A percentile compares a stretch with the other conserved stretches of the same genome.
phyloP scores from a whole-genome alignment of 2,888 invertebrate species.

The Helleia helle region DNA sequence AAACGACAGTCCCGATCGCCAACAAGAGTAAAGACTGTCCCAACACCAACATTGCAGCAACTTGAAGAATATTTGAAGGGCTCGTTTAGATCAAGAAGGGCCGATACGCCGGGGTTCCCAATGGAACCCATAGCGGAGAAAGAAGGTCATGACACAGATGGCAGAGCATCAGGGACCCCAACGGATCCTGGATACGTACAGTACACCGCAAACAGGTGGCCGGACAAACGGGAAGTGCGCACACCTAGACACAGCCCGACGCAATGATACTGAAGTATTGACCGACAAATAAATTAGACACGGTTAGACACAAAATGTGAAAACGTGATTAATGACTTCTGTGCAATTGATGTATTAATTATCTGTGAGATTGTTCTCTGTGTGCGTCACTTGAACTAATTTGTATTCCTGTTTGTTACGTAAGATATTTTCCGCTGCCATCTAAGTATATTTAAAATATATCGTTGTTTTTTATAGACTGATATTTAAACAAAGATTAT shows the following conservation, averaged over 20 bases:
- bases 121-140: constrained; percentile 70
- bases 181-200: constrained; percentile 83
- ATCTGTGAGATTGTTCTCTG: constrained; percentile 5
- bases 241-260: constrained; percentile 75
- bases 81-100: constrained; percentile 38
- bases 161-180: constrained; percentile 76
- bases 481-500: neutral
- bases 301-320: constrained; percentile 13
- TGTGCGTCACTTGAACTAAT: constrained; percentile 12
- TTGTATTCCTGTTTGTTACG: constrained; percentile 15
- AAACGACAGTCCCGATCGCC: constrained; percentile 46
- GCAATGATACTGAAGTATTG: constrained; percentile 22
- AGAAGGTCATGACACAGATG: constrained; percentile 45
- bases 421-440: constrained; percentile 13
- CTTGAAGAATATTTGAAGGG: constrained; percentile 61
- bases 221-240: constrained; percentile 64
- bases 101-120: constrained; percentile 63
- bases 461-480: neutral
- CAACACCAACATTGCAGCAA: constrained; percentile 62
- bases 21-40: constrained; percentile 46
- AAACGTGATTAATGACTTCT: constrained; percentile 20
- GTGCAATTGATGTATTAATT: constrained; percentile 15
- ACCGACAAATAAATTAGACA: constrained; percentile 16
- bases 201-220: constrained; percentile 81
- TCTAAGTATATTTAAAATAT: constrained; percentile 13